Evolutionary conservation across 1,140 invertebrate species (phyloP).

Genomic region (Thaumatotibia leucotreta): DNA sequence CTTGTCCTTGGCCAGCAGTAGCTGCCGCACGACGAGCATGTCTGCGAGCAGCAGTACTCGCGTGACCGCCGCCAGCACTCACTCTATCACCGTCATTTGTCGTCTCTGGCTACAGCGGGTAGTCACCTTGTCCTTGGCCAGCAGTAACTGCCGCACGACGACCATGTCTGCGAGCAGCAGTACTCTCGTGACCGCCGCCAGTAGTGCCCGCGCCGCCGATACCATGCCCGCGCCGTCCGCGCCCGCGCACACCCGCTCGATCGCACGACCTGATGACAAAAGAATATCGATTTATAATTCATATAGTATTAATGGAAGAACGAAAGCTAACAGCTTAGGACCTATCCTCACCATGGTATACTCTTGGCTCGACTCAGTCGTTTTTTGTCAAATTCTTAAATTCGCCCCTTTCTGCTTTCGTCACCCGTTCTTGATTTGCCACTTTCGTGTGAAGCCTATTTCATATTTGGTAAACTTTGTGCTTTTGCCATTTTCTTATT

Average conservation of each 20-base stretch:
- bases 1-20: not conserved
- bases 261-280: conserved; percentile 83
- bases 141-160: conserved; percentile 96
- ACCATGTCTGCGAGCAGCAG: conserved; percentile 99
- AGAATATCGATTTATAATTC: not conserved
- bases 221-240: conserved; percentile 88
- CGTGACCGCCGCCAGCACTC: not conserved
- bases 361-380: too few species aligned
- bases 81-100: too few species aligned
- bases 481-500: too few species aligned
- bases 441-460: too few species aligned
- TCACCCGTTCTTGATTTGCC: too few species aligned
- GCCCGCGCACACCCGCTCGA: conserved; percentile 92
- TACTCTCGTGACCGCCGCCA: conserved; percentile 97
- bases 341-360: too few species aligned
- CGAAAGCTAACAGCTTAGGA: too few species aligned
- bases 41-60: not conserved
- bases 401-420: too few species aligned
- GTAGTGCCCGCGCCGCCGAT: conserved; percentile 92
- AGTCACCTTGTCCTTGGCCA: conserved; percentile 96
- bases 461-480: too few species aligned
- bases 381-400: too few species aligned
- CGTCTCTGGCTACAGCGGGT: not conserved
- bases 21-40: too few species aligned
- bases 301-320: too few species aligned